Percentiles rank a stretch among this genome's conserved stretches.
These are phyloP conservation scores for Drosophila heteroneura DNA, from an alignment of 2,888 invertebrate genomes.

Conservation along the genomic window DNA sequence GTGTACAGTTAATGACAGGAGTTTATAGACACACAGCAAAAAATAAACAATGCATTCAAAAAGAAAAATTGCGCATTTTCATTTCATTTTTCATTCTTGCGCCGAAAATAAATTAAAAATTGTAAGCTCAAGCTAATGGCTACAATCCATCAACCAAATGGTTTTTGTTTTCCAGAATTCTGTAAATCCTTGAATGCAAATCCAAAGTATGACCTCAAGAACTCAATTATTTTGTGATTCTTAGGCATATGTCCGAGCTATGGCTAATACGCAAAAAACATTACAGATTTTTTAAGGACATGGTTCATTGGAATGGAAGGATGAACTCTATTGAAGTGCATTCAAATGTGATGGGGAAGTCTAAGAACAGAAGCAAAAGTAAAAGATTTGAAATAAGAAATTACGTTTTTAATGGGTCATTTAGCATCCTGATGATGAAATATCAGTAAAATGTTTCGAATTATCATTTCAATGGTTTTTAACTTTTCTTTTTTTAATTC, in stretches of 20 bases:
- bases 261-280: no score
- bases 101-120: not conserved
- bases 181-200: not conserved
- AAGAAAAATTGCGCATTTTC: not conserved
- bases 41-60: not conserved
- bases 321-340: no score
- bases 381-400: no score
- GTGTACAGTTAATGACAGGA: not conserved
- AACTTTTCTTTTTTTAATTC: not conserved
- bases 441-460: no score
- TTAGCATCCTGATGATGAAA: no score
- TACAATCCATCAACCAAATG: not conserved
- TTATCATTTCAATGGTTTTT: not conserved
- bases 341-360: no score
- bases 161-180: not conserved
- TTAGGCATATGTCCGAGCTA: no score
- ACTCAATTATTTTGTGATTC: not conserved
- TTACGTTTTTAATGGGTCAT: no score
- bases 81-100: not conserved
- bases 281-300: not conserved
- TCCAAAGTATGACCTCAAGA: not conserved
- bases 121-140: rapidly evolving
- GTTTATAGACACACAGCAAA: not conserved
- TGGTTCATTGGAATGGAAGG: no score
- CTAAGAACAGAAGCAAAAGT: no score